Evolutionary conservation across 2,797 vertebrate species (phyloP).

Genomic region (Telmatherina bonti): DNA sequence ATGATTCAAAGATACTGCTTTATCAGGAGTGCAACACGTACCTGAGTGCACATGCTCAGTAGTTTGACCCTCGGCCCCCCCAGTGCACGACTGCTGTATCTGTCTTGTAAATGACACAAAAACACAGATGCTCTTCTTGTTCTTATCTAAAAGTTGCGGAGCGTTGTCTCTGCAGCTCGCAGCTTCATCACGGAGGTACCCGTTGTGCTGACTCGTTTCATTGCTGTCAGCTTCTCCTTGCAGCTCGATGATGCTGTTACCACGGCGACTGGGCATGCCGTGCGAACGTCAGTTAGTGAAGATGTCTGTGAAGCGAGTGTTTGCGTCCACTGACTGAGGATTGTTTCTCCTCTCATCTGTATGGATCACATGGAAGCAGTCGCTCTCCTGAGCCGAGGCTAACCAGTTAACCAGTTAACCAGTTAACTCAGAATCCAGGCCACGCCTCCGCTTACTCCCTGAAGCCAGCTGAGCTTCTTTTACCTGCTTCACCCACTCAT

Average conservation of each 20-base stretch:
- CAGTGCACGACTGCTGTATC: not conserved
- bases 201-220: slow-evolving; percentile 49
- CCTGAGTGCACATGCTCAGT: not conserved
- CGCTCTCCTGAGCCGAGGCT: too few relatives aligned
- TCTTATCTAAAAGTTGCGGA: not conserved
- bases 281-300: slow-evolving; percentile 45
- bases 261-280: slow-evolving; percentile 39
- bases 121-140: slow-evolving; percentile 4
- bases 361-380: too few relatives aligned
- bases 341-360: too few relatives aligned
- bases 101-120: not conserved
- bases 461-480: too few relatives aligned
- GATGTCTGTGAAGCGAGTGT: too few relatives aligned
- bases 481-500: too few relatives aligned
- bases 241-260: slow-evolving; percentile 10
- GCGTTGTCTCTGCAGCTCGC: not conserved
- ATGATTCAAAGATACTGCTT: not conserved
- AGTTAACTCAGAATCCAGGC: too few relatives aligned
- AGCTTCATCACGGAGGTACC: slow-evolving; percentile 27
- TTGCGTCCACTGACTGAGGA: too few relatives aligned
- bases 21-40: not conserved
- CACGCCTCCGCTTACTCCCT: too few relatives aligned
- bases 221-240: slow-evolving; percentile 43
- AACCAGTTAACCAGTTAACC: too few relatives aligned
- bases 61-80: not conserved